Conservation (phyloP, 1,140 invertebrate genomes). For the Odontomachus brunneus region DNA sequence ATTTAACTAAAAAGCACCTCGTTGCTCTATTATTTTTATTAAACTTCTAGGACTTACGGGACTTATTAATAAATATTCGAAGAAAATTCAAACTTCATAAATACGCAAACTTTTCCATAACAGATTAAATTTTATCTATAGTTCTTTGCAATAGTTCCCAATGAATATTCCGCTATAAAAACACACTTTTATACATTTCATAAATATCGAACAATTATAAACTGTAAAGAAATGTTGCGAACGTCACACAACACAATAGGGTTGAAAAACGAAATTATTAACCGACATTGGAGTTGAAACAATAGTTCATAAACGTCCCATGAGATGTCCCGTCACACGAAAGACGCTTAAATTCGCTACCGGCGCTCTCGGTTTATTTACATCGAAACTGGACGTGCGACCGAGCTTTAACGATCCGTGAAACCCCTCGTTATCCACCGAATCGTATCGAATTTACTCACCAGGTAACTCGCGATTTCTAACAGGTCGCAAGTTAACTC, state of each 20-base stretch:
- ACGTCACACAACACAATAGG: too few relatives aligned
- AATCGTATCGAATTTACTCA: constrained; percentile 66
- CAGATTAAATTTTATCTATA: not conserved
- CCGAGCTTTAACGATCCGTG: too few relatives aligned
- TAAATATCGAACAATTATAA: not conserved
- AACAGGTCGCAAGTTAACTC: constrained; percentile 76
- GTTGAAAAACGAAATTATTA: too few relatives aligned
- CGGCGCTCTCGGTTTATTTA: not conserved
- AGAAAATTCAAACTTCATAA: not conserved
- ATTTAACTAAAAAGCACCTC: not conserved
- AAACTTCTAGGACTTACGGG: not conserved
- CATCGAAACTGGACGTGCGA: not conserved
- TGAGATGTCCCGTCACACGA: constrained; percentile 57
- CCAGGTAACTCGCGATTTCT: constrained; percentile 75
- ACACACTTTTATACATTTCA: not conserved
- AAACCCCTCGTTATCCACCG: not conserved
- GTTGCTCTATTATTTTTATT: not conserved
- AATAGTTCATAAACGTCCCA: constrained; percentile 52
- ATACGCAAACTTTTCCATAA: constrained; percentile 30
- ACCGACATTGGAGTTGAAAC: not conserved
- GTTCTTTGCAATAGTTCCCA: not conserved
- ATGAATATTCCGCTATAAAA: not conserved
- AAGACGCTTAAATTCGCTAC: not conserved
- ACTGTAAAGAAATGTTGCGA: too few relatives aligned
- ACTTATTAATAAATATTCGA: not conserved